Base-by-base conservation (phyloP, 2,797 vertebrate species). In the Novumbra hubbsi region DNA sequence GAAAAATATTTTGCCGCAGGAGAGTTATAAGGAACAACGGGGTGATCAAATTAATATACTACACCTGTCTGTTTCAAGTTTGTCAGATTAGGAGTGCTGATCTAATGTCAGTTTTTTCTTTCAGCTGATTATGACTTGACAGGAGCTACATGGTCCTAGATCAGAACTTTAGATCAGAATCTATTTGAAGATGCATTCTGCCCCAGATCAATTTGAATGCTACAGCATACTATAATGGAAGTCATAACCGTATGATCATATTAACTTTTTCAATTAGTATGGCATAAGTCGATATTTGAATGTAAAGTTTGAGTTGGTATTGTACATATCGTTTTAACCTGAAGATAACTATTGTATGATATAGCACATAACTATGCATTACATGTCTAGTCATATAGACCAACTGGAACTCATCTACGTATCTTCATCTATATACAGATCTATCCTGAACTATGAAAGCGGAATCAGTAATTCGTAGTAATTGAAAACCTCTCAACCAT, bases 341-440 rank as follows among this genome's bases (percentile, higher is more conserved):
- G 65, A 76, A 80, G 73, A 76, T 82, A 85, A 85, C 84, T 66
- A 75, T 71, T 78, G 84, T 86, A 88, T 75, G 79, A 89, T 89
- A 91, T 87, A 90, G 91, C 90, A 89, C 86, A 91, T 85, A 93
- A 90, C 92, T 93, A 94, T 94, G 92, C 92, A 93, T 92, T 90
- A 75, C 78, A 86, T 78, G 70, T 86, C 62, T 32, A 60, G 67
- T 86, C 87, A 85, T 83, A 85, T 80, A 88, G 49, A n/a, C 71
- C 9, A 57, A 24, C 38, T 63, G 64, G 32, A 41, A 38, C 4
- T 48, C 12, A 16, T 32, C 19, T 21, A 11, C 65, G 84, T 88
- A 84, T 86, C n/a, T 90, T 89, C 86, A 88, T 90, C 88, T 90
- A 88, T 87, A 79, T 79, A 63, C 76, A 80, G 55, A 85, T 81